Conservation (phyloP, 2,888 invertebrate species). For the Cephus runcator region DNA sequence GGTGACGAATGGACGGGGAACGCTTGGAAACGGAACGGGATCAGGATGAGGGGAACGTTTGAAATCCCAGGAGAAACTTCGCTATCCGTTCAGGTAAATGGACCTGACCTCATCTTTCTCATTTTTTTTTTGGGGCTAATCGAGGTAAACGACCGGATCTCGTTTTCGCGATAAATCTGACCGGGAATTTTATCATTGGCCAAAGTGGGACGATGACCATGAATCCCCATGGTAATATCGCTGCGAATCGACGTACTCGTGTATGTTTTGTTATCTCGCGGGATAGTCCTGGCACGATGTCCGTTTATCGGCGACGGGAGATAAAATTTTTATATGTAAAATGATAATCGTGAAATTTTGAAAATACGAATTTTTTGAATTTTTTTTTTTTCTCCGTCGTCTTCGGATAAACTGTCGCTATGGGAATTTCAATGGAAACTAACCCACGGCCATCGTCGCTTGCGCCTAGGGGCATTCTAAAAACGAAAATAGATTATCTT, state of each 20-base stretch:
- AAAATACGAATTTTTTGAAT: no score
- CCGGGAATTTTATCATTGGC: neutral
- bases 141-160: neutral
- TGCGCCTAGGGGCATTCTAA: neutral
- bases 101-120: neutral
- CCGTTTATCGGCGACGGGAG: neutral
- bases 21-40: neutral
- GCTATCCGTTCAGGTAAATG: neutral
- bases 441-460: neutral
- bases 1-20: neutral
- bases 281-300: neutral
- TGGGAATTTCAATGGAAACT: neutral
- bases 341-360: neutral
- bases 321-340: neutral
- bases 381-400: neutral
- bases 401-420: neutral
- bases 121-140: neutral
- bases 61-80: neutral
- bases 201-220: neutral
- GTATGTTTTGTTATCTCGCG: no score
- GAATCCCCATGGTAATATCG: neutral
- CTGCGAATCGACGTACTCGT: neutral
- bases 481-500: constrained; percentile 49
- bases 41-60: neutral
- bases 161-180: neutral